Percentiles rank a stretch among this genome's conserved stretches.
These are phyloP conservation scores for Muschampia plurimacula DNA, from an alignment of 2,888 invertebrate genomes.

Conservation along the genomic window DNA sequence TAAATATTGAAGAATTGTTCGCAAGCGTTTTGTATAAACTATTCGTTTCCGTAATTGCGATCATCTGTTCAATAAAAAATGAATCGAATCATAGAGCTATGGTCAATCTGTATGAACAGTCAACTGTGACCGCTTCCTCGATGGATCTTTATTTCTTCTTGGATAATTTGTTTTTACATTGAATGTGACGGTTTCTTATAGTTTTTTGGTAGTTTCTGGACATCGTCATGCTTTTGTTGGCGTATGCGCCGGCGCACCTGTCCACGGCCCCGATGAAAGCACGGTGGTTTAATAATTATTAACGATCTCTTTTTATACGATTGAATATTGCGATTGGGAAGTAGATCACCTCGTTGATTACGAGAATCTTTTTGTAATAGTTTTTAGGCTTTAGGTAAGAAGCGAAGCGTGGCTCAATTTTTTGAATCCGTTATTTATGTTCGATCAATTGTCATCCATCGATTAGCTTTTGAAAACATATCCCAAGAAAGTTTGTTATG, in stretches of 20 bases:
- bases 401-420: slow-evolving; percentile 67
- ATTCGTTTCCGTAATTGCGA: slow-evolving; percentile 57
- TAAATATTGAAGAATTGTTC: slow-evolving; percentile 81
- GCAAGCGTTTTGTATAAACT: slow-evolving; percentile 72
- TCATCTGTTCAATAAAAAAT: slow-evolving; percentile 69
- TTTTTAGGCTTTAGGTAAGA: slow-evolving; percentile 67
- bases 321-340: slow-evolving; percentile 80
- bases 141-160: slow-evolving; percentile 77
- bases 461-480: slow-evolving; percentile 61
- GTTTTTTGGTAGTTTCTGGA: slow-evolving; percentile 47
- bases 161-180: slow-evolving; percentile 81
- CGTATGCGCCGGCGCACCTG: slow-evolving; percentile 63
- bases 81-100: slow-evolving; percentile 73
- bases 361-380: slow-evolving; percentile 76
- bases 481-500: slow-evolving; percentile 53
- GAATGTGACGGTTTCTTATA: slow-evolving; percentile 65
- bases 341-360: slow-evolving; percentile 81
- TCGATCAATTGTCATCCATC: slow-evolving; percentile 53
- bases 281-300: slow-evolving; percentile 75
- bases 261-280: slow-evolving; percentile 66
- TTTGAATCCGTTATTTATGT: slow-evolving; percentile 60
- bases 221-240: slow-evolving; percentile 63
- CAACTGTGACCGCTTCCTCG: slow-evolving; percentile 84
- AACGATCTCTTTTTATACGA: slow-evolving; percentile 74
- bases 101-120: slow-evolving; percentile 79